Percentiles rank a stretch among this genome's conserved stretches.
Evolutionary conservation across 1,140 invertebrate species (phyloP).

Genomic region (Drosophila rufa): DNA sequence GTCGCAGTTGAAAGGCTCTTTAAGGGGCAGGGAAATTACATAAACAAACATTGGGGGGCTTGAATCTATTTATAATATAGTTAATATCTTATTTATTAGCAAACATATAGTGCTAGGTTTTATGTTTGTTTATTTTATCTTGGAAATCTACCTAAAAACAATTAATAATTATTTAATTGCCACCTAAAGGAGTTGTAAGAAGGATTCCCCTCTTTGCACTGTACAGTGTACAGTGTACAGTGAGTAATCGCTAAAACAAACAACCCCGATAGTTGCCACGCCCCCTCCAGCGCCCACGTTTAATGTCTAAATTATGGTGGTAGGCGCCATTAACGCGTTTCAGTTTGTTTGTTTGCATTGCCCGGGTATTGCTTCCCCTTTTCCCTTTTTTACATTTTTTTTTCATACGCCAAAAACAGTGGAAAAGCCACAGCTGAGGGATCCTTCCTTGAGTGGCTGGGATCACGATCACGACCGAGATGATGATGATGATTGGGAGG

Average conservation of each 20-base stretch:
- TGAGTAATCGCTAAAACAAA: slow-evolving; percentile 51
- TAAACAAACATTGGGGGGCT: neutral
- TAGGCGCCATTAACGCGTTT: slow-evolving; percentile 62
- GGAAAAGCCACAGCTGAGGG: slow-evolving; percentile 17
- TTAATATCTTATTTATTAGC: neutral
- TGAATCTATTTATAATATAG: neutral
- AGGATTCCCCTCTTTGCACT: neutral
- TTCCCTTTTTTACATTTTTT: neutral
- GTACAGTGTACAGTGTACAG: slow-evolving; percentile 30
- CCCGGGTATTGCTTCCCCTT: neutral
- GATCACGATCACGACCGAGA: slow-evolving; percentile 35
- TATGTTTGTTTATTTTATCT: no score
- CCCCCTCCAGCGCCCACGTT: slow-evolving; percentile 60
- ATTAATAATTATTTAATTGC: neutral
- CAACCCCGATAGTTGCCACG: slow-evolving; percentile 45
- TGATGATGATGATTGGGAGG: slow-evolving; percentile 14
- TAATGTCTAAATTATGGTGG: slow-evolving; percentile 78
- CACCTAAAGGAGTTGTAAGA: neutral
- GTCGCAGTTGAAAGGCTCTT: slow-evolving; percentile 5
- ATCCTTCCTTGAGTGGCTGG: slow-evolving; percentile 20
- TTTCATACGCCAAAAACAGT: neutral
- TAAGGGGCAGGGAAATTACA: slow-evolving; percentile 6
- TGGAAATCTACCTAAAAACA: neutral
- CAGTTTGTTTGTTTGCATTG: slow-evolving; percentile 65
- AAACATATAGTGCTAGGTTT: neutral